A percentile compares a stretch with the other conserved stretches of the same genome.
These are phyloP conservation scores for Illadopsis cleaveri DNA, from an alignment of 2,113 vertebrate species.

Conservation along the genomic window DNA sequence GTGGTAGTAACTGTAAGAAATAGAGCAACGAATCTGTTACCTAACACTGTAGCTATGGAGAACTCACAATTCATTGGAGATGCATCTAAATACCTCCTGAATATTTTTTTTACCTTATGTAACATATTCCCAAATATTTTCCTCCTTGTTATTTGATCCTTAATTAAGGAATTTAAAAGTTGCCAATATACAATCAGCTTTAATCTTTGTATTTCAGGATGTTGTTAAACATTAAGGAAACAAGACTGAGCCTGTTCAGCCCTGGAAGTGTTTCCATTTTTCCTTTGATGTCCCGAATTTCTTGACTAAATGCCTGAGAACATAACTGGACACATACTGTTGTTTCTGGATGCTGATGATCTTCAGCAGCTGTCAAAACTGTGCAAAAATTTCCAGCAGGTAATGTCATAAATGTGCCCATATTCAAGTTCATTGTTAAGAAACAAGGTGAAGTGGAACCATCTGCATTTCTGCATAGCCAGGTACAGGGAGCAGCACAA, in stretches of 20 bases:
- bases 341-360: conserved; percentile 33
- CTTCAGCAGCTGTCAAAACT: conserved; percentile 43
- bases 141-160: not conserved
- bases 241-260: not conserved
- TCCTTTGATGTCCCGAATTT: not conserved
- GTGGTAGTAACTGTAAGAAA: not conserved
- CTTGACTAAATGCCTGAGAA: conserved; percentile 16
- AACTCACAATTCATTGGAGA: not conserved
- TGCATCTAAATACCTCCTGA: not conserved
- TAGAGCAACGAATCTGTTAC: not conserved
- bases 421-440: not conserved
- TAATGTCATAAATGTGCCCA: not conserved
- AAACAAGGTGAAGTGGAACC: not conserved
- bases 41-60: not conserved
- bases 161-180: not conserved
- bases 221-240: not conserved
- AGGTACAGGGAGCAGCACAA: not conserved
- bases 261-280: not conserved
- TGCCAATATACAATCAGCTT: not conserved
- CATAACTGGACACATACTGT: not conserved
- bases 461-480: not conserved
- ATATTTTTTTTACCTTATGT: not conserved
- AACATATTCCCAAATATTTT: not conserved
- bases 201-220: not conserved
- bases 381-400: conserved; percentile 35